Base-by-base conservation (phyloP, 2,113 vertebrate genomes). In the Aleadryas rufinucha region DNA sequence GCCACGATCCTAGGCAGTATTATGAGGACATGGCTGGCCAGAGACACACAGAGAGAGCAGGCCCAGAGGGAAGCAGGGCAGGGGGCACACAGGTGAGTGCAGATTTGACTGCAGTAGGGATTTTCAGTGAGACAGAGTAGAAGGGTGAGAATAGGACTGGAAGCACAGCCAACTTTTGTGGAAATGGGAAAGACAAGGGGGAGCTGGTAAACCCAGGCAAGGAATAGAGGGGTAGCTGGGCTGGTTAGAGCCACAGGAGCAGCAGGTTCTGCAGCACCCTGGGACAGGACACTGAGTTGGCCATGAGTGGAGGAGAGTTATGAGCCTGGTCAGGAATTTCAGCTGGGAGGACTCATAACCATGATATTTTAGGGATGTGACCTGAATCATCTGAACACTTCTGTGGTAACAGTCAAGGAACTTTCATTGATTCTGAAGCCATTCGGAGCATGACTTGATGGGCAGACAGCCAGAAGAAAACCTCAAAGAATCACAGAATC, bases 271-370 rank as follows among this genome's bases (percentile, higher is more conserved):
- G 37, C 81, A 75, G 52, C 35, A 53, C 39, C 68, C 68, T 49
- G 41, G 1, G 5, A 64, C 0, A 0, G 47, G 53, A 66, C 61
- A n/a, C 22, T 1, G 16, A 71, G 41, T 10, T 44, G n/a, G 47
- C 35, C 66, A 16, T 3, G 31, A 53, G 53, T 0, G 0, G 59
- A 84, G 59, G 22, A 87, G 28, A 64, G 24, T 1, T 11, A 56
- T 31, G 24, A 70, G 26, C 79, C 56, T 59, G n/a, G 54, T 11
- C 64, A 30, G 31, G 50, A 84, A 56, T 31, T 77, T 59, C 54
- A 53, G 9, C 72, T 74, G 54, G 45, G 54, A 84, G 54, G 26
- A 65, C 16, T 23, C 27, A 63, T 24, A 52, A 41, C 18, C 17
- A 80, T 16, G 3, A 1, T 53, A 49, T 53, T 60, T 81, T 42